Percentiles rank a stretch among this genome's conserved stretches.
These are phyloP conservation scores for Muscina levida DNA, from an alignment of 2,888 invertebrate species.

Conservation along the genomic window DNA sequence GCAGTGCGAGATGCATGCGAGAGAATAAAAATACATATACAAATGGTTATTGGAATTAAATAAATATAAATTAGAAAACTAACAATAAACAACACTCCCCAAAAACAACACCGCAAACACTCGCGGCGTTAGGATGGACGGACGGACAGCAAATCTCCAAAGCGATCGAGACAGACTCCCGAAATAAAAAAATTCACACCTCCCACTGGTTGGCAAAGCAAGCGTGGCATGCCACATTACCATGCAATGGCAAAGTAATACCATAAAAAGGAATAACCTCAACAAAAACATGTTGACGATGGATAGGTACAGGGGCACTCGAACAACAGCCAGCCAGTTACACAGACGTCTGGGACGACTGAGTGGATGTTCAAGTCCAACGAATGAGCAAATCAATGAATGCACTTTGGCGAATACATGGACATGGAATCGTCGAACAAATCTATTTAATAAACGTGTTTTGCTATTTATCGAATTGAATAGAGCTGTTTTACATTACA, in stretches of 20 bases:
- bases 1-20: not conserved
- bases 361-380: conserved; percentile 16
- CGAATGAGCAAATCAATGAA: conserved; percentile 51
- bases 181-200: conserved; percentile 64
- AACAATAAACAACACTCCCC: conserved; percentile 52
- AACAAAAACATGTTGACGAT: conserved; percentile 20
- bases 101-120: conserved; percentile 40
- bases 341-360: too few relatives aligned
- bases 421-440: conserved; percentile 18
- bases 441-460: conserved; percentile 56
- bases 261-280: conserved; percentile 35
- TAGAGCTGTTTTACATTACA: conserved; percentile 56
- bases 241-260: conserved; percentile 26
- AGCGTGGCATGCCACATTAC: not conserved
- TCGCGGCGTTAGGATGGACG: conserved; percentile 17
- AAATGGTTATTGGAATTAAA: conserved; percentile 60
- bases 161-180: conserved; percentile 23
- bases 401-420: conserved; percentile 52
- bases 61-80: conserved; percentile 53
- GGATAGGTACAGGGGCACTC: not conserved
- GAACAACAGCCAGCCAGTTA: not conserved
- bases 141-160: not conserved
- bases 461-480: conserved; percentile 57
- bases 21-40: not conserved
- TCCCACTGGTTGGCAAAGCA: conserved; percentile 47